A percentile compares a stretch with the other conserved stretches of the same genome.
Evolutionary conservation across 1,140 invertebrate genomes (phyloP).

Genomic region (Temnothorax nylanderi): DNA sequence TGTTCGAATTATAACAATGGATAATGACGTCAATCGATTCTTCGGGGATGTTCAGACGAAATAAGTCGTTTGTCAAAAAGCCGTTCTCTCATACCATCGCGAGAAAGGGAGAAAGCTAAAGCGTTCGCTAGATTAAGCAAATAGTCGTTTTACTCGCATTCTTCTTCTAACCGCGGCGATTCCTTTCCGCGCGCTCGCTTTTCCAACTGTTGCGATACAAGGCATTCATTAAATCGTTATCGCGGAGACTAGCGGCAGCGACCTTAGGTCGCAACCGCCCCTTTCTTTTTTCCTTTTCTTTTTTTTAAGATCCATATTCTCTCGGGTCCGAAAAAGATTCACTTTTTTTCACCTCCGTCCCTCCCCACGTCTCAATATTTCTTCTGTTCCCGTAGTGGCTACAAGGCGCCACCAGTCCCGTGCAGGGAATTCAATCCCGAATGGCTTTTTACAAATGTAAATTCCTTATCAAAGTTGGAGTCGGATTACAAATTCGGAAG

Average conservation of each 20-base stretch:
- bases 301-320: conserved; percentile 17
- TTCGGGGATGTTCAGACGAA: conserved; percentile 33
- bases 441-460: conserved; percentile 81
- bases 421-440: conserved; percentile 76
- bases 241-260: not conserved
- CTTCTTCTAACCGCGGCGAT: not conserved
- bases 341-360: not conserved
- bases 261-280: not conserved
- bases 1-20: not conserved
- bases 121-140: conserved; percentile 66
- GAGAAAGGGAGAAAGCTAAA: conserved; percentile 11
- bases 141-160: conserved; percentile 46
- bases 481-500: conserved; percentile 80
- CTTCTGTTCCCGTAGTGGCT: conserved; percentile 24
- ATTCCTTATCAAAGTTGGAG: conserved; percentile 80
- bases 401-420: conserved; percentile 36
- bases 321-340: not conserved
- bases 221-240: conserved; percentile 27
- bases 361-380: conserved; percentile 36
- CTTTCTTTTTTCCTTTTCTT: not conserved
- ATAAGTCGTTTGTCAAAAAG: conserved; percentile 66
- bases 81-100: conserved; percentile 28
- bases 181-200: not conserved
- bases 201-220: conserved; percentile 15
- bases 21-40: conserved; percentile 6